These are phyloP conservation scores for Thecophora atra DNA, from an alignment of 2,888 invertebrate genomes.

Conservation along the genomic window DNA sequence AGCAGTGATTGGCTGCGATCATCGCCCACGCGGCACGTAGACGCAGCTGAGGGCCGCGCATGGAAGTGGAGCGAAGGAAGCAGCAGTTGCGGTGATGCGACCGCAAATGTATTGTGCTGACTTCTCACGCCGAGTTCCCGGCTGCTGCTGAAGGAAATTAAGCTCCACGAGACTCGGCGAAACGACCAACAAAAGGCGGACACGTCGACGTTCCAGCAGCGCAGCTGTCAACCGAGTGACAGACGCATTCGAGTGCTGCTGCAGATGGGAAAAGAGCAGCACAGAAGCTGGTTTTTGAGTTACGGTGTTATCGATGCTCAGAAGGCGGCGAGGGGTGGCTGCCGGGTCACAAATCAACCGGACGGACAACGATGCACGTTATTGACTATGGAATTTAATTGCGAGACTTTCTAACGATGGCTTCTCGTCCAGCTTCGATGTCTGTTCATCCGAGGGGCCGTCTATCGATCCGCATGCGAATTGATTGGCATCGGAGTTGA, in stretches of 20 bases:
- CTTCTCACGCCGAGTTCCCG: too few relatives aligned
- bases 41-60: too few relatives aligned
- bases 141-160: too few relatives aligned
- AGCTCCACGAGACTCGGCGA: neutral
- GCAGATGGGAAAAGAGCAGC: constrained; percentile 6
- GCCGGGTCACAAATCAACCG: neutral
- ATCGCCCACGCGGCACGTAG: neutral
- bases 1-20: neutral
- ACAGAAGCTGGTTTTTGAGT: neutral
- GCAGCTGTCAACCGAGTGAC: constrained; percentile 22
- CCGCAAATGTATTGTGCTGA: too few relatives aligned
- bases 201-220: constrained; percentile 9
- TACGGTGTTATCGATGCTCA: too few relatives aligned
- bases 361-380: neutral
- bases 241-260: constrained; percentile 23
- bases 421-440: neutral
- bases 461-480: neutral
- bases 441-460: neutral
- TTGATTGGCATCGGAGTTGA: constrained; percentile 13
- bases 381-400: constrained; percentile 17
- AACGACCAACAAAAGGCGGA: neutral
- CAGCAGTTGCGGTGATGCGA: neutral
- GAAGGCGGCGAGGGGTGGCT: constrained; percentile 10
- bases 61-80: neutral
- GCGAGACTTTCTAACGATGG: constrained; percentile 9